Base-by-base conservation (phyloP, 2,888 invertebrate genomes). In the Trissonchulus latispiculum region DNA sequence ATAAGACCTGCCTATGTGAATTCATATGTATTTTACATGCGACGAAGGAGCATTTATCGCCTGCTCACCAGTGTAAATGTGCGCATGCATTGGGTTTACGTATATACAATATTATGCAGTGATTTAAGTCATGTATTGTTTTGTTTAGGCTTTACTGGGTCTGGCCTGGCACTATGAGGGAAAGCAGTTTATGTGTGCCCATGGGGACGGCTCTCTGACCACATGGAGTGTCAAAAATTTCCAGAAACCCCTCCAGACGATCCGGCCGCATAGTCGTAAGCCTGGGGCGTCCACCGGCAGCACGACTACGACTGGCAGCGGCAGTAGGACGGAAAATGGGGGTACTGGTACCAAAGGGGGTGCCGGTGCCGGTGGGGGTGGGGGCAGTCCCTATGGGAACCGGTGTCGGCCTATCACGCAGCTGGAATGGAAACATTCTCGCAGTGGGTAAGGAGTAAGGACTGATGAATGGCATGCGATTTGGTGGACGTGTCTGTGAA, bases 141-240 rank as follows among this genome's bases (percentile, higher is more conserved):
- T n/a, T n/a, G 73, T 74, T 74, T 70, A 84, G 84, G 79, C 81
- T 48, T 87, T 95, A 79, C 89, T 90, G 81, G 93, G 94, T 72
- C 89, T 94, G 80, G 89, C 92, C 77, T 99, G 99, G 99, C 95
- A 96, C 85, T 90, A 92, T 86, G 97, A 99, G 86, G 99, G 96
- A 78, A 95, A 94, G 86, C 91, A 93, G 85, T 92, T 99, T 84
- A 92, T 99, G 90, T 92, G 93, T 75, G 86, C 86, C 80, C 97
- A 99, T 85, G 89, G 89, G 62, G 96, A 99, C 86, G 99, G 99
- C 76, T 94, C 93, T 75, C 88, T 99, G 75, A 91, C 92, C 80
- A 93, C 94, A 73, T 99, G 96, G 96, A 90, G 89, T 81, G 87
- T 91, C 75, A 89, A 90, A 82, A 87, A 88, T 72, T 31, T 36